A percentile compares a stretch with the other conserved stretches of the same genome.
Evolutionary conservation across 2,888 invertebrate genomes (phyloP).

Genomic region (Helicoverpa assulta): DNA sequence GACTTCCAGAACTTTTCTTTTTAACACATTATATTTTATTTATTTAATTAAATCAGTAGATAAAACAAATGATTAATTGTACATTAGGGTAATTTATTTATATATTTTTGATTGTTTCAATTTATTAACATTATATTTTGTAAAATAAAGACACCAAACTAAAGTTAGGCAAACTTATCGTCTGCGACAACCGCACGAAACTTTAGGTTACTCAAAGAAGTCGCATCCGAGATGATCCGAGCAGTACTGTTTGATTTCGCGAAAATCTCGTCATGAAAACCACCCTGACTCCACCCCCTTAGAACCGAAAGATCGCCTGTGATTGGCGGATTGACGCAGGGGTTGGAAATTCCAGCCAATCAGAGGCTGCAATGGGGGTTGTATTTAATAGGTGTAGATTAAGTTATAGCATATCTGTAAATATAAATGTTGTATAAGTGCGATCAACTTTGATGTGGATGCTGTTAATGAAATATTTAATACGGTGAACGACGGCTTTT

Average conservation of each 20-base stretch:
- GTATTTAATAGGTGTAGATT: constrained; percentile 88
- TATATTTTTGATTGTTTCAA: background rate
- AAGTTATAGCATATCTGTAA: constrained; percentile 85
- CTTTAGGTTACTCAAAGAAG: constrained; percentile 60
- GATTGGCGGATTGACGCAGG: constrained; percentile 82
- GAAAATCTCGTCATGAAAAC: constrained; percentile 83
- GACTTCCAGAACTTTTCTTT: background rate
- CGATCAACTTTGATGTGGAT: constrained; percentile 75
- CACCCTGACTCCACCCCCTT: constrained; percentile 86
- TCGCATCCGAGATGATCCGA: constrained; percentile 72
- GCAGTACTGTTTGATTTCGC: constrained; percentile 82
- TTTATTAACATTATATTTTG: constrained; percentile 1
- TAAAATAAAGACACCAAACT: constrained; percentile 24
- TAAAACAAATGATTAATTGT: background rate
- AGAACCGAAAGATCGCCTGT: constrained; percentile 67
- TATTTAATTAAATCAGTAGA: background rate
- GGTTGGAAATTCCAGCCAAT: constrained; percentile 86
- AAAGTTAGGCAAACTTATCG: constrained; percentile 72
- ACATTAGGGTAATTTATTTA: background rate
- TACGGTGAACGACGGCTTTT: constrained; percentile 56
- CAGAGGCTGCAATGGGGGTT: constrained; percentile 71
- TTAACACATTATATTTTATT: background rate
- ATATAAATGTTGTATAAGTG: constrained; percentile 85
- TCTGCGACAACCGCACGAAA: constrained; percentile 52
- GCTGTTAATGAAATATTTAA: constrained; percentile 80